Base-by-base conservation (phyloP, 2,113 vertebrate species). In the Rafetus swinhoei region DNA sequence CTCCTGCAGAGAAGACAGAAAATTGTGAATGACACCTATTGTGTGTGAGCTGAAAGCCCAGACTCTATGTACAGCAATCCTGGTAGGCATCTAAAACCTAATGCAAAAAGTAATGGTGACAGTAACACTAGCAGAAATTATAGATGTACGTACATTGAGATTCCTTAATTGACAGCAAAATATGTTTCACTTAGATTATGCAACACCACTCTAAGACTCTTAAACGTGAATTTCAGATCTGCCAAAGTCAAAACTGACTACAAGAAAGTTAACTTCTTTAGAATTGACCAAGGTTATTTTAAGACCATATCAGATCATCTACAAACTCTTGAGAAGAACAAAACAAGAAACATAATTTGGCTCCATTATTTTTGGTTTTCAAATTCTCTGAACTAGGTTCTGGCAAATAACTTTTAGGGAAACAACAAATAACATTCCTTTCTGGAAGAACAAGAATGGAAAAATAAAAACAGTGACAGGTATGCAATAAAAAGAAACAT, bases 141-240 rank as follows among this genome's bases (percentile, higher is more conserved):
- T 50, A n/a, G 7, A 85, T 94, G 3, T 2, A 35, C 90, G 92
- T 35, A 1, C 0, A 69, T 56, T 84, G 3, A 60, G 3, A 53
- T 56, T 92, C 65, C 15, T 81, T 11, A 86, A 2, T 7, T 21
- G 3, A 7, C 2, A 54, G 10, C 35, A 88, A 87, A 91, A 83
- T 82, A 0, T 52, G 16, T 81, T 39, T 19, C 60, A 81, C 2
- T 79, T 84, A 82, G 81, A 79, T 69, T 81, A 52, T 53, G 1
- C 1, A 53, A 84, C 1, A 10, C 0, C 27, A 0, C 39, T 1
- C 19, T 69, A 21, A 74, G 52, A 77, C 1, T 76, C 50, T 21
- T 55, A 5, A 72, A 88, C 59, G 53, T 3, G 0, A 1, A 6
- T 25, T 1, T n/a, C 25, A 22, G n/a, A 2, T 0, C 14, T 72